These are phyloP conservation scores for Cryptomyrus ogoouensis DNA, from an alignment of 2,113 vertebrate genomes.

Conservation along the genomic window DNA sequence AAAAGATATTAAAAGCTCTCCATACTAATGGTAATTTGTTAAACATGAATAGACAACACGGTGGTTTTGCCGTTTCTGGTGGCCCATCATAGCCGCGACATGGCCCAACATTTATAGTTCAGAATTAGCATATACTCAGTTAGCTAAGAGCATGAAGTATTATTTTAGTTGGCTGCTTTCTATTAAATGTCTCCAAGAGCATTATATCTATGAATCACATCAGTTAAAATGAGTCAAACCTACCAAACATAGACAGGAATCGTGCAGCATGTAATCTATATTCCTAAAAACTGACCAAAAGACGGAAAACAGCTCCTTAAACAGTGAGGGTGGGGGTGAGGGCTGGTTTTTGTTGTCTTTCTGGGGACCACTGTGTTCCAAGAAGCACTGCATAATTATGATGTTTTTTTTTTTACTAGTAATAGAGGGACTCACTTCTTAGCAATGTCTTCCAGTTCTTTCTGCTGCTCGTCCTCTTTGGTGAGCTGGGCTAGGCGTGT, in stretches of 20 bases:
- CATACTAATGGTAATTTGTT: too few species aligned
- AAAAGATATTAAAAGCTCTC: too few species aligned
- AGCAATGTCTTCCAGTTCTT: constrained; percentile 75
- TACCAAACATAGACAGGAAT: background rate
- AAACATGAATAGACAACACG: too few species aligned
- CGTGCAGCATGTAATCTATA: background rate
- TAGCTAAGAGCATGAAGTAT: background rate
- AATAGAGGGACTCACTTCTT: constrained; percentile 61
- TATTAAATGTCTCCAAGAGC: background rate
- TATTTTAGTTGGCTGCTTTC: background rate
- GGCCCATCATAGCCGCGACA: background rate
- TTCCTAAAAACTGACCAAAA: background rate
- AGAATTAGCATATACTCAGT: background rate
- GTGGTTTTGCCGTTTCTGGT: too few species aligned
- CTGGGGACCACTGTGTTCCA: background rate
- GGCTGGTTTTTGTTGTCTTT: background rate
- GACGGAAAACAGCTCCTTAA: background rate
- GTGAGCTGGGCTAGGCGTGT: constrained; percentile 78
- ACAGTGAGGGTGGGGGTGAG: background rate
- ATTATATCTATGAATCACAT: background rate
- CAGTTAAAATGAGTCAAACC: background rate
- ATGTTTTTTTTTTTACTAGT: background rate
- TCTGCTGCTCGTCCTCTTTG: constrained; percentile 95
- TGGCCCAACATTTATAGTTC: background rate
- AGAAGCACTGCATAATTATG: background rate